Percentiles rank a stretch among this genome's conserved stretches.
Evolutionary conservation across 1,140 invertebrate species (phyloP).

Genomic region (Delia radicum): DNA sequence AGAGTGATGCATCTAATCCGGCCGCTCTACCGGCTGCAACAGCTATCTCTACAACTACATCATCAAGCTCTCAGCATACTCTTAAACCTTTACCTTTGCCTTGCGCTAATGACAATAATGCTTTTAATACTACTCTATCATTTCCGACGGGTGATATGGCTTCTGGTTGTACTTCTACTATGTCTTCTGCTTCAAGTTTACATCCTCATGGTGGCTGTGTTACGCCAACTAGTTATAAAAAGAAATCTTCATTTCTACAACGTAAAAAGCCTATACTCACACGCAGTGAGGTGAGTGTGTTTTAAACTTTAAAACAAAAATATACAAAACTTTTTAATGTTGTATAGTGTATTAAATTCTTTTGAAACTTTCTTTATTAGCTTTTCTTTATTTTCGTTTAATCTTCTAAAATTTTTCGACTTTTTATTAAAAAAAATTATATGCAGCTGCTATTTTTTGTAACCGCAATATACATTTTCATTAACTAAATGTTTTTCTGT

Average conservation of each 20-base stretch:
- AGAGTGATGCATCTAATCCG: neutral
- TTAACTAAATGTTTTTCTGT: constrained; percentile 1
- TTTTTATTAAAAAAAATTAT: no score
- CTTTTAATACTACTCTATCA: neutral
- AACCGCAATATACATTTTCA: neutral
- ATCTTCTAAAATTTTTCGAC: neutral
- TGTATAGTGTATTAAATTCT: neutral
- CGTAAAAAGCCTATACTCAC: constrained; percentile 51
- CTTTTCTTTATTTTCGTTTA: neutral
- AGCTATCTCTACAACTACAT: neutral
- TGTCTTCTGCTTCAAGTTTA: neutral
- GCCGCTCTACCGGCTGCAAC: neutral
- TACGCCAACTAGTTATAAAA: constrained; percentile 34
- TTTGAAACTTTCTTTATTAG: neutral
- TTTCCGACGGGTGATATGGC: neutral
- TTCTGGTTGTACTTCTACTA: neutral
- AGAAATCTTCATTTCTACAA: constrained; percentile 47
- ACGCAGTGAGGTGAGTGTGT: constrained; percentile 51
- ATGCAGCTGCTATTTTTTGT: neutral
- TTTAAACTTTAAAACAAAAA: neutral
- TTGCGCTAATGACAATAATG: neutral
- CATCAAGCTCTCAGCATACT: neutral
- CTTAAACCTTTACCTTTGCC: constrained; percentile 5
- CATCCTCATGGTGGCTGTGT: constrained; percentile 28
- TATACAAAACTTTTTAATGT: neutral